Percentiles rank a stretch among this genome's conserved stretches.
phyloP scores from a whole-genome alignment of 1,140 invertebrate genomes.

The Drosophila melanica region DNA sequence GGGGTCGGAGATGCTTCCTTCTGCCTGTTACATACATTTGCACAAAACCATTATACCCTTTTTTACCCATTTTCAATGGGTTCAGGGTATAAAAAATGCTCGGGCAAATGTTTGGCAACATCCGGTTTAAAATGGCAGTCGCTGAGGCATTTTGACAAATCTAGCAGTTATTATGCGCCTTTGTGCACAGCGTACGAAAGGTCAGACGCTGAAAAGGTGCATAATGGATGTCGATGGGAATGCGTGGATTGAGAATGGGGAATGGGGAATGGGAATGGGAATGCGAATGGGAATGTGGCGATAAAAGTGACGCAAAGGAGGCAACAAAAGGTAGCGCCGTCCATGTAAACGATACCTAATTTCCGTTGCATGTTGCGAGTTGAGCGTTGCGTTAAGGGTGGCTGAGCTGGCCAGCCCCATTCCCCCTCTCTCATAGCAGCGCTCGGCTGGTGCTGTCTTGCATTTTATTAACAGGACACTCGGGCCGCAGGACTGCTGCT shows the following conservation, averaged over 20 bases:
- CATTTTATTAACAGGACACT: conserved; percentile 63
- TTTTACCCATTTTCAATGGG: too few relatives aligned
- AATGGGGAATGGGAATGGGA: not conserved
- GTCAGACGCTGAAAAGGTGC: conserved; percentile 40
- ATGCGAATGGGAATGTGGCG: conserved; percentile 18
- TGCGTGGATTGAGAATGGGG: conserved; percentile 11
- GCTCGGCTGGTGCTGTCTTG: conserved; percentile 46
- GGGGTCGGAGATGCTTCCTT: too few relatives aligned
- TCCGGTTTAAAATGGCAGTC: conserved; percentile 78
- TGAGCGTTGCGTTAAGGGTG: not conserved
- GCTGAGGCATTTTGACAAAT: conserved; percentile 75
- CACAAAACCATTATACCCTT: too few relatives aligned
- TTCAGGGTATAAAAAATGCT: conserved; percentile 27
- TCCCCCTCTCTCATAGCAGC: not conserved
- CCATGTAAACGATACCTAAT: conserved; percentile 80
- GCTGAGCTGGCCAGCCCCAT: not conserved
- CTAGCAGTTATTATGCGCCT: conserved; percentile 62
- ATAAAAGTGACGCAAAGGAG: conserved; percentile 32
- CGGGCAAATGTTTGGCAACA: conserved; percentile 72
- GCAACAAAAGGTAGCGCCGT: conserved; percentile 39
- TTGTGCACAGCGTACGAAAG: conserved; percentile 38
- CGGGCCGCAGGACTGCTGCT: not conserved
- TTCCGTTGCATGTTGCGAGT: conserved; percentile 59
- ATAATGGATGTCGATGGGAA: conserved; percentile 70
- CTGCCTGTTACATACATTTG: too few relatives aligned